phyloP scores from a whole-genome alignment of 2,888 invertebrate genomes.

The Eremobia ochroleuca region DNA sequence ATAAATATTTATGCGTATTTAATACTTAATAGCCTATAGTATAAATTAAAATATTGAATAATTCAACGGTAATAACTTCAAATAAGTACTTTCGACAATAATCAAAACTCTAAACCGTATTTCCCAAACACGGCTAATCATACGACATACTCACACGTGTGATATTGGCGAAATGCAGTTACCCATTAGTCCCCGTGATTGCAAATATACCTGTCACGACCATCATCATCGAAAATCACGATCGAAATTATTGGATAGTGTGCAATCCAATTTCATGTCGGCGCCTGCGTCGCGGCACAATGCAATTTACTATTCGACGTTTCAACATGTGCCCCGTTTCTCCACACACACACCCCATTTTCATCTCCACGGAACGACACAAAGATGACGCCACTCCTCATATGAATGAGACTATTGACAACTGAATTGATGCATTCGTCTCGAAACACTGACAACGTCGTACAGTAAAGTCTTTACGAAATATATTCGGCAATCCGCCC shows the following conservation, averaged over 20 bases:
- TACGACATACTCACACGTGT: constrained; percentile 36
- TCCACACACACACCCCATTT: constrained; percentile 77
- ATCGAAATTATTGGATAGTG: constrained; percentile 84
- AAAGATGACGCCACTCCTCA: constrained; percentile 77
- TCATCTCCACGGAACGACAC: constrained; percentile 75
- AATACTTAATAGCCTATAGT: constrained; percentile 69
- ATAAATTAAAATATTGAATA: constrained; percentile 72
- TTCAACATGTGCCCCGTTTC: constrained; percentile 81
- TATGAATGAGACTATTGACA: constrained; percentile 76
- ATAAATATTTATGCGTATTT: constrained; percentile 80
- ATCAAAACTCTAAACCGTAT: constrained; percentile 15
- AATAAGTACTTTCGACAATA: constrained; percentile 22
- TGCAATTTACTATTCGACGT: constrained; percentile 84
- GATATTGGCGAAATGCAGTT: constrained; percentile 46
- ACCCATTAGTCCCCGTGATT: constrained; percentile 51
- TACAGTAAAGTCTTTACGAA: constrained; percentile 65
- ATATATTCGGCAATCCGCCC: constrained; percentile 65
- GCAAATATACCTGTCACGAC: constrained; percentile 78
- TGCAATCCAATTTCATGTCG: constrained; percentile 86
- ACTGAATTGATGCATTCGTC: constrained; percentile 67
- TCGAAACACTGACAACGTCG: constrained; percentile 60
- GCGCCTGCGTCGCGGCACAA: constrained; percentile 81
- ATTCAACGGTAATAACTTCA: constrained; percentile 58
- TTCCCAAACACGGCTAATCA: constrained; percentile 19
- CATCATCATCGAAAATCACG: constrained; percentile 85